These are phyloP conservation scores for Tenthredo distinguenda DNA, from an alignment of 2,888 invertebrate genomes.

Conservation along the genomic window DNA sequence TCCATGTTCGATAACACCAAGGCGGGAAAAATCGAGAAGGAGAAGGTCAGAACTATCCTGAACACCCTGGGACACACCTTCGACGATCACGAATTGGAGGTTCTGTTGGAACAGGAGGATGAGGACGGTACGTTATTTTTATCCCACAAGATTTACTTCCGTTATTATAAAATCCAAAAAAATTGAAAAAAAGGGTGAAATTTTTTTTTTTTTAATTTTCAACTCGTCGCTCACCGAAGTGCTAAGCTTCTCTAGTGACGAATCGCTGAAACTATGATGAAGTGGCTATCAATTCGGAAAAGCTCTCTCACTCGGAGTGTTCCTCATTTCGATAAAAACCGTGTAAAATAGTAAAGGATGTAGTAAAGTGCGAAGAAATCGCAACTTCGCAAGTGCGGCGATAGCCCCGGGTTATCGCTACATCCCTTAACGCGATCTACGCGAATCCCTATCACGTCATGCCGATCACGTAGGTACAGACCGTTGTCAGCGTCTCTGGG, in stretches of 20 bases:
- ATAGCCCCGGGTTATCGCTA: constrained; percentile 4
- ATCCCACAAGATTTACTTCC: not conserved
- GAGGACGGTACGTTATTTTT: constrained; percentile 83
- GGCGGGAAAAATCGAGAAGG: constrained; percentile 88
- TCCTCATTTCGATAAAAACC: not conserved
- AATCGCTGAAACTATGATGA: not conserved
- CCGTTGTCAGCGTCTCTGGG: constrained; percentile 57
- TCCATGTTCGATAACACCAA: constrained; percentile 92
- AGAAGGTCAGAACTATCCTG: constrained; percentile 88
- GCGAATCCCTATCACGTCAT: constrained; percentile 56
- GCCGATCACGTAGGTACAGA: constrained; percentile 57
- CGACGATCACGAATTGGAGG: constrained; percentile 89
- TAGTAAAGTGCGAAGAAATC: not conserved
- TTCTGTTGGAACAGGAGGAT: constrained; percentile 87
- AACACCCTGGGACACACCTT: constrained; percentile 90
- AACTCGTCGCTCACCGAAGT: not conserved
- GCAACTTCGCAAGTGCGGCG: not conserved
- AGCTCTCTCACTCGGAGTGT: not conserved
- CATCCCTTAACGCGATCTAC: constrained; percentile 14
- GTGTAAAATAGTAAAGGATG: not conserved
- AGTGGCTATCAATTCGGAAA: not conserved
- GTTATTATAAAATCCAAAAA: not conserved
- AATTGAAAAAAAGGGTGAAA: not conserved
- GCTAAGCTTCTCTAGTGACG: not conserved
- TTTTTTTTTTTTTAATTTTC: too few species aligned